Base-by-base conservation (phyloP, 2,888 invertebrate species). In the Atrina japonica region DNA sequence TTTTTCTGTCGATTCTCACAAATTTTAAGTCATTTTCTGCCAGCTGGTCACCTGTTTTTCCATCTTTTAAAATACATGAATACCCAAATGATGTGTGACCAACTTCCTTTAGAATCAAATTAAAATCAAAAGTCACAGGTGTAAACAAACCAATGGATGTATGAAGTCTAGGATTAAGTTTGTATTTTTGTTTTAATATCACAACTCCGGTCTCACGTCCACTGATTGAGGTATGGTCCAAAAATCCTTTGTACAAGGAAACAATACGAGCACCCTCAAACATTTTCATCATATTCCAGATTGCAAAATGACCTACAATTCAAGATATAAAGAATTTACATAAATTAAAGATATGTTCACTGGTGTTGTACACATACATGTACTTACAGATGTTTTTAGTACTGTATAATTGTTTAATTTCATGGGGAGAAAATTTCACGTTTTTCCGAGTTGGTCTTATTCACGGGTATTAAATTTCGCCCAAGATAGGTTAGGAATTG, bases 81-180 rank as follows among this genome's bases (percentile, higher is more conserved):
- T 49, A 52, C 3, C 41, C 11, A 5, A 69, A 18, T 1, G 69
- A 69, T n/a, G 63, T 63, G 29, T 58, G 56, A 9, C 69, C 69
- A 2, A 69, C 40, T 18, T 61, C 47, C 14, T 29, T 18, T 1
- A 61, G 14, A 35, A 47, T 40, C 18, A 68, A 11, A 6, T 45
- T 25, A 68, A 61, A 68, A 43, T 35, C 45, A 45, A 68, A 6
- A 25, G 6, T 18, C 23, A 60, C 14, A 27, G 47, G 25, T 18
- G 40, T 27, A 5, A 29, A 49, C 16, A 61, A 7, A 7, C 9
- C 18, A 7, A 53, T 53, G 11, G 6, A 7, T 41, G 30, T 16
- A 27, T 64, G 64, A 3, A 64, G 18, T 18, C 43, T 41, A 21
- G 64, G 64, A 29, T 2, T 53, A 1, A 64, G 18, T 16, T 41